Conservation (phyloP, 2,113 vertebrate species). For the Anas platyrhynchos region DNA sequence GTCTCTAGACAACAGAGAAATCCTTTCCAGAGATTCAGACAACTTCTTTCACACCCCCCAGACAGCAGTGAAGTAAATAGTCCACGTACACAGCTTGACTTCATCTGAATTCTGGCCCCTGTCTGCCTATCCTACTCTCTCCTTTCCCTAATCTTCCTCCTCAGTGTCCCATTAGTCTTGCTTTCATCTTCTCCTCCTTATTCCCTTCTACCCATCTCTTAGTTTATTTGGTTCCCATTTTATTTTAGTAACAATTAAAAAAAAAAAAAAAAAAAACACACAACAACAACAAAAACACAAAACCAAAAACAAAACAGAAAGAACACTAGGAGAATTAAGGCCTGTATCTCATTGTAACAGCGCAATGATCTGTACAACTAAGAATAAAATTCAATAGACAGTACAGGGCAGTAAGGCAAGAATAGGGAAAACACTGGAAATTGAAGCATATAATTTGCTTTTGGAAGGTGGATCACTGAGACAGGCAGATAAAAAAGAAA, state of each 20-base stretch:
- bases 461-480: background rate
- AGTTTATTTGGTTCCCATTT: background rate
- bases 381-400: background rate
- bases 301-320: background rate
- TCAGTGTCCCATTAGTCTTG: background rate
- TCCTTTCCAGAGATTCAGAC: background rate
- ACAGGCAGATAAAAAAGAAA: background rate
- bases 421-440: background rate
- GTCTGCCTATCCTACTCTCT: background rate
- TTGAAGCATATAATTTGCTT: background rate
- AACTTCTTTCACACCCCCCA: rapidly evolving
- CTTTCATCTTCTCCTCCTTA: background rate
- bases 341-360: background rate
- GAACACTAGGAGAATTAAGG: background rate
- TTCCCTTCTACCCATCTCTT: background rate
- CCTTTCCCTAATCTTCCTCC: background rate
- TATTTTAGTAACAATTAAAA: background rate
- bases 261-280: background rate
- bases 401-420: background rate
- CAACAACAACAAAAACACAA: background rate
- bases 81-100: rapidly evolving
- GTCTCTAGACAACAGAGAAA: background rate
- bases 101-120: background rate
- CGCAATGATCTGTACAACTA: background rate
- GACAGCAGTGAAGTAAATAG: background rate